Conservation (phyloP, 2,113 vertebrate genomes). For the Rhinolophus ferrumequinum region DNA sequence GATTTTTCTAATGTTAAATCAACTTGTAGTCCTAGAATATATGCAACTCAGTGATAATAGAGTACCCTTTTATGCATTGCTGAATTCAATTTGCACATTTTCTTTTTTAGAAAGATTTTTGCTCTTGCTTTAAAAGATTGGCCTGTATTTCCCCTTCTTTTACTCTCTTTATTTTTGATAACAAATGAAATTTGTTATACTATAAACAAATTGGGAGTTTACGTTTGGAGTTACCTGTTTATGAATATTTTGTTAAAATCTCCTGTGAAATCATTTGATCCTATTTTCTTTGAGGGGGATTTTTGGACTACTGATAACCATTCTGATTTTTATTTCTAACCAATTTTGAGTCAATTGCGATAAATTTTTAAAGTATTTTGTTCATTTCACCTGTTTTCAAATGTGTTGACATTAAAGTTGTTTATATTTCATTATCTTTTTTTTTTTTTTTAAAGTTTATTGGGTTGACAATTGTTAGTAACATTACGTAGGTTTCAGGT, state of each 20-base stretch:
- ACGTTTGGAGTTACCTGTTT: neutral
- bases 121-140: neutral
- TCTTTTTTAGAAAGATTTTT: neutral
- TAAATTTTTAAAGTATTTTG: conserved; percentile 22
- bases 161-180: neutral
- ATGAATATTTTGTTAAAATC: neutral
- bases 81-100: neutral
- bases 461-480: too few relatives aligned
- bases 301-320: neutral
- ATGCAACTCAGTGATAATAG: neutral
- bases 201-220: neutral
- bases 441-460: too few relatives aligned
- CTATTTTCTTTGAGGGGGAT: neutral
- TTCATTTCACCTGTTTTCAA: conserved; percentile 23
- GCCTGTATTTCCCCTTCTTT: neutral
- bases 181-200: neutral
- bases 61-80: neutral
- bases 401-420: neutral
- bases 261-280: neutral
- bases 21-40: conserved; percentile 7
- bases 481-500: too few relatives aligned
- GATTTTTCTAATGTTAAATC: neutral
- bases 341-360: neutral
- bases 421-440: neutral
- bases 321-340: neutral